These are phyloP conservation scores for Spinibarbus caldwelli DNA, from an alignment of 2,797 vertebrate species.

Conservation along the genomic window DNA sequence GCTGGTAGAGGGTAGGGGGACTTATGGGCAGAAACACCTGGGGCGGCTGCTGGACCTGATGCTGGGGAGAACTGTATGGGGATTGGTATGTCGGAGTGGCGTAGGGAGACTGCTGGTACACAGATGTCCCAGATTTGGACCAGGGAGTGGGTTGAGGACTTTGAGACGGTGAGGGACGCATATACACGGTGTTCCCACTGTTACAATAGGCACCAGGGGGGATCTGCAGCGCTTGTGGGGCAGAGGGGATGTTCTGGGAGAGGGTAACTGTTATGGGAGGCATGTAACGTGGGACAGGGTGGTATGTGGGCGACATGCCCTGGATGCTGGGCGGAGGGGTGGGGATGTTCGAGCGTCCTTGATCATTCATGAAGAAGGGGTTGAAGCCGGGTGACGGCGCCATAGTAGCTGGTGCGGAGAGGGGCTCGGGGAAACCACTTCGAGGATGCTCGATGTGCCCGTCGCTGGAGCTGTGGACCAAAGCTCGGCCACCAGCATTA, in stretches of 20 bases:
- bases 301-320: constrained; percentile 91
- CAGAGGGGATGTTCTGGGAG: constrained; percentile 90
- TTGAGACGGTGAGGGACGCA: constrained; percentile 88
- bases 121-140: constrained; percentile 85
- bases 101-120: constrained; percentile 89
- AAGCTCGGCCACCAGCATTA: constrained; percentile 86
- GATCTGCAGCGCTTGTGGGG: constrained; percentile 95
- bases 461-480: constrained; percentile 97
- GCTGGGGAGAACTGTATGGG: constrained; percentile 94
- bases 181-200: constrained; percentile 87
- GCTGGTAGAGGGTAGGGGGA: constrained; percentile 91
- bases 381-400: constrained; percentile 91
- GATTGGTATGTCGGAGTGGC: constrained; percentile 89
- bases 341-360: constrained; percentile 92
- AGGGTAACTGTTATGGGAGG: constrained; percentile 97
- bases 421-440: constrained; percentile 88
- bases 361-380: constrained; percentile 95
- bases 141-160: constrained; percentile 92
- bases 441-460: constrained; percentile 95
- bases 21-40: constrained; percentile 93
- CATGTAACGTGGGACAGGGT: constrained; percentile 89
- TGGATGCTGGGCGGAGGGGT: constrained; percentile 92
- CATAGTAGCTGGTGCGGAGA: constrained; percentile 93
- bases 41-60: constrained; percentile 86
- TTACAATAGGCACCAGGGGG: constrained; percentile 88